Evolutionary conservation across 2,888 invertebrate genomes (phyloP).

Genomic region (Hoplodrina blanda): DNA sequence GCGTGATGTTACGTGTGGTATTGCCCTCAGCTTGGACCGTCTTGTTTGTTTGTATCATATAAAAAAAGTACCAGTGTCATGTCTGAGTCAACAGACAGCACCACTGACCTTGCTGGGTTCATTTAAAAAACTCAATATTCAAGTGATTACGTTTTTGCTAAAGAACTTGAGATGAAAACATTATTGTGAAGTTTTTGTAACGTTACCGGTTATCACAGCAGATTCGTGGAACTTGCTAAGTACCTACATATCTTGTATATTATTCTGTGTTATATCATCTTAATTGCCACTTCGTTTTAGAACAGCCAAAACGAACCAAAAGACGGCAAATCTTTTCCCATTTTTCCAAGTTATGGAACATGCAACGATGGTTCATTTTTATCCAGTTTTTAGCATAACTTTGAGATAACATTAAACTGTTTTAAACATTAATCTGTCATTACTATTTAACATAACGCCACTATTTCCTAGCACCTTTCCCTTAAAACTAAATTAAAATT

Average conservation of each 20-base stretch:
- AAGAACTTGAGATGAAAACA: constrained; percentile 31
- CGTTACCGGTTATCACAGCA: not conserved
- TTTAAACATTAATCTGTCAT: too few relatives aligned
- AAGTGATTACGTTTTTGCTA: constrained; percentile 28
- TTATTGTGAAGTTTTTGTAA: constrained; percentile 34
- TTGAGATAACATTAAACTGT: too few relatives aligned
- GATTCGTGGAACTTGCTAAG: constrained; percentile 22
- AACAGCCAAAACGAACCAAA: too few relatives aligned
- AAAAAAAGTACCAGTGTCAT: not conserved
- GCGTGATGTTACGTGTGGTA: too few relatives aligned
- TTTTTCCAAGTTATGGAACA: not conserved
- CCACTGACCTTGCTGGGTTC: constrained; percentile 37
- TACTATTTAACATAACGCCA: too few relatives aligned
- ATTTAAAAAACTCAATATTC: constrained; percentile 22
- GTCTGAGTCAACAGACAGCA: constrained; percentile 27
- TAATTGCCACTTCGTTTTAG: not conserved
- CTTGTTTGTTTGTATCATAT: too few relatives aligned
- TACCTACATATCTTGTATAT: too few relatives aligned
- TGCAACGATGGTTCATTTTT: too few relatives aligned
- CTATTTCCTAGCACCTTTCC: too few relatives aligned
- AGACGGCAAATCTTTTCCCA: not conserved
- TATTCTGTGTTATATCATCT: constrained; percentile 10
- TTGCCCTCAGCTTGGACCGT: too few relatives aligned
- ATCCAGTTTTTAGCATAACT: too few relatives aligned
- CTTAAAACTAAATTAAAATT: too few relatives aligned